Conservation (phyloP, 2,888 invertebrate species). For the Cactoblastis cactorum region DNA sequence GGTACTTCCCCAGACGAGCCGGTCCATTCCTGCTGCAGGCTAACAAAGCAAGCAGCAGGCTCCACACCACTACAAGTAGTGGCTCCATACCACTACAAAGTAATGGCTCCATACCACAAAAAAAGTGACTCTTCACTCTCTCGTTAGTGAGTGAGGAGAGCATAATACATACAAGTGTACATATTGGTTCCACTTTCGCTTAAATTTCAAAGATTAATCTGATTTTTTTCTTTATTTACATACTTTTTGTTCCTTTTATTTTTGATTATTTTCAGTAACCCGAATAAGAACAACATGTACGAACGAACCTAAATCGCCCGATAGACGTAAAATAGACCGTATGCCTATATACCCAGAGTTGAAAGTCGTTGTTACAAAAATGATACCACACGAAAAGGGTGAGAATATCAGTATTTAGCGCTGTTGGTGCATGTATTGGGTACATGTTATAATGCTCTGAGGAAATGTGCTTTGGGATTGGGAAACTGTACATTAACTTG, state of each 20-base stretch:
- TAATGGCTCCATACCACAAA: too few relatives aligned
- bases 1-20: too few relatives aligned
- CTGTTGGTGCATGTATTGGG: constrained; percentile 18
- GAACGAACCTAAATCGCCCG: constrained; percentile 38
- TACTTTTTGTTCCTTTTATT: constrained; percentile 31
- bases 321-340: constrained; percentile 34
- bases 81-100: too few relatives aligned
- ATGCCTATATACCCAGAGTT: constrained; percentile 58
- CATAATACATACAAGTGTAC: too few relatives aligned
- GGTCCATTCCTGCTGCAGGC: too few relatives aligned
- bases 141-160: too few relatives aligned
- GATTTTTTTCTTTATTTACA: constrained; percentile 16
- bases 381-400: constrained; percentile 64
- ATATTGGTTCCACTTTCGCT: too few relatives aligned
- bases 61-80: too few relatives aligned
- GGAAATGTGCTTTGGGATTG: neutral
- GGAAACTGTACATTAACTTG: neutral
- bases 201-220: neutral
- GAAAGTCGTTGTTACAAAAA: constrained; percentile 70
- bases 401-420: constrained; percentile 33
- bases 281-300: constrained; percentile 43
- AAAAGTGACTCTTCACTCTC: too few relatives aligned
- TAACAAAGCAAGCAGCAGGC: too few relatives aligned
- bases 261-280: constrained; percentile 53
- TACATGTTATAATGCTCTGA: too few relatives aligned